A percentile compares a stretch with the other conserved stretches of the same genome.
These are phyloP conservation scores for Fabriciana adippe DNA, from an alignment of 2,888 invertebrate genomes.

Conservation along the genomic window DNA sequence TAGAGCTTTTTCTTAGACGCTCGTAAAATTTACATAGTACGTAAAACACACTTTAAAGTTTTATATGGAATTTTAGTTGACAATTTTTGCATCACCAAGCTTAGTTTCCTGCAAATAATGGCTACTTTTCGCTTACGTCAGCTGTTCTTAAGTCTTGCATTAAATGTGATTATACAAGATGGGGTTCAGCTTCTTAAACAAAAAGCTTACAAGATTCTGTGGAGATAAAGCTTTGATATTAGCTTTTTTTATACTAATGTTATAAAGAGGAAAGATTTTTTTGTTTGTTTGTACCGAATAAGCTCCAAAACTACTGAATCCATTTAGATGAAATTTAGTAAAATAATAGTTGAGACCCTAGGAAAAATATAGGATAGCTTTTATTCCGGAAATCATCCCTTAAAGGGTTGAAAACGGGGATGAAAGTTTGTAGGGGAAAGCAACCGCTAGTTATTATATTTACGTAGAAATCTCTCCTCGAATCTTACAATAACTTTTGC, in stretches of 20 bases:
- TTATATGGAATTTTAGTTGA: constrained; percentile 12
- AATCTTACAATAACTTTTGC: too few species aligned
- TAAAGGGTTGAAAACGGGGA: too few species aligned
- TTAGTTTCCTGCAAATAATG: constrained; percentile 24
- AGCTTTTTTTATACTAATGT: not conserved
- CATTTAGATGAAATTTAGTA: too few species aligned
- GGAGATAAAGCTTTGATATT: not conserved
- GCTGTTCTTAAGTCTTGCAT: constrained; percentile 16
- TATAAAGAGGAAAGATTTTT: too few species aligned
- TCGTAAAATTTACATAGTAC: constrained; percentile 20
- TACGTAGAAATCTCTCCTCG: too few species aligned
- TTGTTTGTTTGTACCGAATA: too few species aligned
- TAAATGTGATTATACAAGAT: constrained; percentile 16
- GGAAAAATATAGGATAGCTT: too few species aligned
- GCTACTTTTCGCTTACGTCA: constrained; percentile 18
- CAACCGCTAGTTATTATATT: too few species aligned
- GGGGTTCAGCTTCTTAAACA: not conserved
- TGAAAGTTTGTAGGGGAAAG: not conserved
- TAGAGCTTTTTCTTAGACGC: constrained; percentile 4
- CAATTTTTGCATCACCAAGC: constrained; percentile 24
- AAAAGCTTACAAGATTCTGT: constrained; percentile 2
- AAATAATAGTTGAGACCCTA: too few species aligned
- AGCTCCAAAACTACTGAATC: too few species aligned
- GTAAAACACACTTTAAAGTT: constrained; percentile 13
- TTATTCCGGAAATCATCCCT: too few species aligned